Base-by-base conservation (phyloP, 2,113 vertebrate genomes). In the Plotosus lineatus region DNA sequence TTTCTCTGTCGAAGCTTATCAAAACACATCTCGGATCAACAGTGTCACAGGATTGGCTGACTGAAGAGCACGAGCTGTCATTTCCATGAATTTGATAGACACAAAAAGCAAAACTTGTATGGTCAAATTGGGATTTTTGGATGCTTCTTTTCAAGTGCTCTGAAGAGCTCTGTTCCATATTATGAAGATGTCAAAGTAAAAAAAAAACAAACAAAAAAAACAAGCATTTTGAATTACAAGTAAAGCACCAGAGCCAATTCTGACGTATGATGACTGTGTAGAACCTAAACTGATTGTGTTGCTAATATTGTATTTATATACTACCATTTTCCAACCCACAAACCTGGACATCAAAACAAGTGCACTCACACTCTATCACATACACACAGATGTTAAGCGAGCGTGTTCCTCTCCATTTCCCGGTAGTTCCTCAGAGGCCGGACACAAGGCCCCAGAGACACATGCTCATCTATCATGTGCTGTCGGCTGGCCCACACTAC, bases 381-480 rank as follows among this genome's bases (percentile, higher is more conserved):
- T 14, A 21, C 77, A 82, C 76, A 82, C 87, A 88, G 82, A 85
- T 88, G 87, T 82, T 79, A 86, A 82, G 79, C 85, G 77, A 65
- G 85, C 51, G 51, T 80, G 75, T 83, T 82, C 81, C 74, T 72
- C 55, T 79, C 83, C 46, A 72, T 85, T 75, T 87, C 81, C 83
- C 79, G 69, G 86, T 79, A 78, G 87, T 31, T 78, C 69, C 79
- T 82, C 61, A 26, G 71, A 65, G 72, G 14, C 66, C 12, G 74
- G 65, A 80, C 81, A 58, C 74, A 44, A 56, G 65, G 66, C 87
- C 85, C 69, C 55, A 65, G 83, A 86, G 85, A 82, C 75, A 80
- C 44, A 78, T 26, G 36, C 68, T 86, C 88, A 86, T 88, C 85
- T 77, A 88, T 87, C 88, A 85, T 38, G 51, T 23, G 63, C 83